Conservation (phyloP, 2,888 invertebrate genomes). For the Macrosiphum euphorbiae region DNA sequence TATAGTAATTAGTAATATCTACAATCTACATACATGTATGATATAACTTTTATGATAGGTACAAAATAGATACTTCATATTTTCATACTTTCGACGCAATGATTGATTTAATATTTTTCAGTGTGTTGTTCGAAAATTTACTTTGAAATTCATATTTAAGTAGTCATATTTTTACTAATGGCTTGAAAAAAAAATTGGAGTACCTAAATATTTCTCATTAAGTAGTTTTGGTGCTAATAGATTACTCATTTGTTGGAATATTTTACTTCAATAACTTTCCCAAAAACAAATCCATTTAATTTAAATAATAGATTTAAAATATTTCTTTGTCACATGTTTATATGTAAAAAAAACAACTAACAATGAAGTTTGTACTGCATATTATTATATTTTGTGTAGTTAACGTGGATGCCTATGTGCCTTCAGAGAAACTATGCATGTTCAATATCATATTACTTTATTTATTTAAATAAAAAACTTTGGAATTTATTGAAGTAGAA, state of each 20-base stretch:
- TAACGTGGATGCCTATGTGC: background rate
- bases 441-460: background rate
- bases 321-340: background rate
- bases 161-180: background rate
- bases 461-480: background rate
- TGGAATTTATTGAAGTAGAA: background rate
- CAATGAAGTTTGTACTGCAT: background rate
- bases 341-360: background rate
- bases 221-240: background rate
- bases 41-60: background rate
- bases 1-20: no score
- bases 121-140: background rate
- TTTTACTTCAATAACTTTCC: background rate
- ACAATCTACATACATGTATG: background rate
- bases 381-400: slow-evolving; percentile 1
- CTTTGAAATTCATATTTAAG: background rate
- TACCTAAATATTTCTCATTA: background rate
- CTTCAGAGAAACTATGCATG: background rate
- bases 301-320: background rate
- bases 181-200: background rate
- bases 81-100: background rate
- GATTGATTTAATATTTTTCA: background rate
- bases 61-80: background rate
- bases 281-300: background rate
- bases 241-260: background rate